Base-by-base conservation (phyloP, 2,888 invertebrate species). In the Phorcus lineatus region DNA sequence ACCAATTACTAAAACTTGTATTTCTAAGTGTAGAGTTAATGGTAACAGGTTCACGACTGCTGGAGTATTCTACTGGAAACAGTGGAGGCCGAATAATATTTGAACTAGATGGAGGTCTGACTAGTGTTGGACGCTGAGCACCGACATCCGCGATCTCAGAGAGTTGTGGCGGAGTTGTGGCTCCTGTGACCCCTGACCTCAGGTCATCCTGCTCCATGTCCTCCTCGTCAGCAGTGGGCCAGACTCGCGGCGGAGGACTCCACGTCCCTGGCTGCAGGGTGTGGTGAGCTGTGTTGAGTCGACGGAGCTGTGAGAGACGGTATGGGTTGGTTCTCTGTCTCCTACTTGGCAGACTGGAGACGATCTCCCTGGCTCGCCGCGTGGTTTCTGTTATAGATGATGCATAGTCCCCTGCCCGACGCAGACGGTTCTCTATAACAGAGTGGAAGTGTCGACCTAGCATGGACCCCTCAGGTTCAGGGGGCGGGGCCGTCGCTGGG, bases 251-350 rank as follows among this genome's bases (percentile, higher is more conserved):
- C 9, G 70, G 70, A 0, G 70, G 70, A 40, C 70, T 70, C 70
- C 70, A 70, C 0, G 70, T 70, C n/a, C 70, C 70, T n/a, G 70
- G 70, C 70, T 70, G 70, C 36, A 36, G 70, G 36, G 17, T 62
- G 11, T 62, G 62, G 28, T 28, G 31, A 36, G 70, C 36, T 40
- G 36, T 40, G n/a, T 36, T 19, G 11, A 31, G 28, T 0, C 70
- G 70, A 11, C 28, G 70, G 16, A 36, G 17, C 57, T 19, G 22
- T 3, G 19, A 36, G 16, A 31, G 70, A 19, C 19, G 70, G n/a
- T 70, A 40, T 2, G 36, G 70, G n/a, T 40, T 31, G 17, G 28
- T 31, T n/a, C 70, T 16, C 47, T 47, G 47, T 19, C 70, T 9
- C 11, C 70, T 40, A 19, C 40, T 70, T 9, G 70, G 36, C 13